Evolutionary conservation across 2,797 vertebrate genomes (phyloP).

Genomic region (Melanotaenia maccullochi): DNA sequence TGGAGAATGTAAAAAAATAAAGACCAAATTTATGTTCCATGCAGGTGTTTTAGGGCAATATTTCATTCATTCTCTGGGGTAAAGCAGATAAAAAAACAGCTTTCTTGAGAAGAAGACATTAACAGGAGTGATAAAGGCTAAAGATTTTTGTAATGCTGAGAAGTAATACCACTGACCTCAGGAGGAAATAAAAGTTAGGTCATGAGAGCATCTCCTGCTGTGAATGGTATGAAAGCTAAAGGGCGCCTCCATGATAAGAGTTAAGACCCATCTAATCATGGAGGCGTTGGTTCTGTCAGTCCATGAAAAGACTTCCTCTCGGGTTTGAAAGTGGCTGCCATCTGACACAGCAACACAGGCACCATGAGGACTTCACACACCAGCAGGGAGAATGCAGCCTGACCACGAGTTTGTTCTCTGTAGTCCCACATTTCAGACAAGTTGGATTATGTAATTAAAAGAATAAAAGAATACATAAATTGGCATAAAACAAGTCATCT

Average conservation of each 20-base stretch:
- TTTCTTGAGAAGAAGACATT: not conserved
- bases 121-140: not conserved
- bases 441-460: not conserved
- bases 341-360: conserved; percentile 40
- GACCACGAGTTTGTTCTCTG: not conserved
- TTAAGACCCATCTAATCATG: not conserved
- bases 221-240: conserved; percentile 14
- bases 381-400: conserved; percentile 30
- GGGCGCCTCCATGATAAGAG: not conserved
- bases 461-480: not conserved
- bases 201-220: conserved; percentile 21
- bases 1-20: conserved; percentile 15
- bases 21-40: not conserved
- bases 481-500: not conserved
- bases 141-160: not conserved
- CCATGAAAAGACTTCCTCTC: not conserved
- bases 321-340: conserved; percentile 18
- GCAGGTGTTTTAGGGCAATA: conserved; percentile 12
- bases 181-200: not conserved
- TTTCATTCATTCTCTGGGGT: conserved; percentile 28
- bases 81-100: conserved; percentile 11
- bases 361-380: conserved; percentile 35
- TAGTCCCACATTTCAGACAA: not conserved
- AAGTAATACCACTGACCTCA: conserved; percentile 2
- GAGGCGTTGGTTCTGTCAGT: conserved; percentile 13